A percentile compares a stretch with the other conserved stretches of the same genome.
Evolutionary conservation across 2,888 invertebrate genomes (phyloP).

Genomic region (Trachelus troglodyta): DNA sequence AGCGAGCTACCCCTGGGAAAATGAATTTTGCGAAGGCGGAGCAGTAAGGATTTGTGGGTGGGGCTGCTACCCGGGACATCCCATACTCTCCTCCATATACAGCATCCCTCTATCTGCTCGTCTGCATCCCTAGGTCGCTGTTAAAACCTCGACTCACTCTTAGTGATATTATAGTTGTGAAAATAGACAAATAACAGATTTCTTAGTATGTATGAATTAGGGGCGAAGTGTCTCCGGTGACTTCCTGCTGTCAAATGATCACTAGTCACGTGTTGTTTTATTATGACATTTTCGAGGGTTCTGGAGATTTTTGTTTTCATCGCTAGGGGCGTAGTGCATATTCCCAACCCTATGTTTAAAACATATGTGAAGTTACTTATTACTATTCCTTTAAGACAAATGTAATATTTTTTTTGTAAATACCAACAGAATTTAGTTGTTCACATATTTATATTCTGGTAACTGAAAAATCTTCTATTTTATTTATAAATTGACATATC

Average conservation of each 20-base stretch:
- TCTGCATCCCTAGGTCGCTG: background rate
- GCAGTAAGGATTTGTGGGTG: constrained; percentile 53
- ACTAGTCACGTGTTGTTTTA: constrained; percentile 54
- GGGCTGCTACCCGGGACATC: constrained; percentile 41
- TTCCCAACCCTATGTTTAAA: no score
- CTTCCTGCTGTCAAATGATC: constrained; percentile 55
- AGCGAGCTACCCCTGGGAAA: constrained; percentile 37
- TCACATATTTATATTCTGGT: no score
- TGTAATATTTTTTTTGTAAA: no score
- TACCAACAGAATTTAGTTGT: no score
- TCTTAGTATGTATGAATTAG: constrained; percentile 47
- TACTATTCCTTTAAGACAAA: no score
- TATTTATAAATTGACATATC: no score
- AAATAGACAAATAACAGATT: constrained; percentile 21
- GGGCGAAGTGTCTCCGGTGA: constrained; percentile 37
- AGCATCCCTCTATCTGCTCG: constrained; percentile 5
- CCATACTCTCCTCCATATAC: constrained; percentile 29
- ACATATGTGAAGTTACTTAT: no score
- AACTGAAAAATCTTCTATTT: no score
- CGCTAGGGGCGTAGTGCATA: no score
- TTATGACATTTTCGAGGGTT: constrained; percentile 55
- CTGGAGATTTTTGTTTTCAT: constrained; percentile 36
- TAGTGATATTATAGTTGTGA: background rate
- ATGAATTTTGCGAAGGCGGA: constrained; percentile 56
- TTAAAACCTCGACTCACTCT: background rate